Evolutionary conservation across 2,797 vertebrate genomes (phyloP), one percentile per base, ranked within the genome.

Genomic region (Cuniculus paca): DNA sequence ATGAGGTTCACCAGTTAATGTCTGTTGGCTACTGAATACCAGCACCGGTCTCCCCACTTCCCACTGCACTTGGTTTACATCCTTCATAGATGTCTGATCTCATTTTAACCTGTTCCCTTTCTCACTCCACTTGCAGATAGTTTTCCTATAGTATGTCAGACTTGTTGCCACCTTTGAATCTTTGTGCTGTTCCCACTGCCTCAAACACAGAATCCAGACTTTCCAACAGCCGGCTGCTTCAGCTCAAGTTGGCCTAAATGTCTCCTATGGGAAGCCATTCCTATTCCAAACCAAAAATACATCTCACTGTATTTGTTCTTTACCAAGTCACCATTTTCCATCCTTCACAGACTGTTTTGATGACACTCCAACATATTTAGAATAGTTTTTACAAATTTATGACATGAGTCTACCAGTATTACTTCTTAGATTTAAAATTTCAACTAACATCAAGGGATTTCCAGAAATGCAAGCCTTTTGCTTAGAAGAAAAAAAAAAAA

Each of bases 291-390:
- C 45, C 31, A 75, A 93, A 95, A 88, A 81, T 3, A 68, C 56
- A 39, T 1, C 39, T 39, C 19, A 70, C 20, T 20, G 28, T 39
- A 80, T 78, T 88, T 74, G 54, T 45, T 79, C 58, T 92, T 88
- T 80, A 85, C 52, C 63, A 87, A 70, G 34, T 70, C 58, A 77
- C 45, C 63, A 65, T 77, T 92, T 90, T 82, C 65, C 81, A 48
- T 54, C n/a, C 17, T 50, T 86, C 10, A 60, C 5, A 4, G 24
- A 26, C 60, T 74, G 56, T 56, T 86, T 42, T 42, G 56, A 60
- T 75, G 50, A 74, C 61, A 14, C 13, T n/a, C 20, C 52, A 81
- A 65, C 50, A 54, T 54, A 54, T 24, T 92, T 56, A 36, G 13
- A 52, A 39, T 39, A 12, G 81, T 22, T 89, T 72, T 78, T 42